A percentile compares a stretch with the other conserved stretches of the same genome.
phyloP scores from a whole-genome alignment of 2,888 invertebrate genomes.

The Ectemnius continuus region DNA sequence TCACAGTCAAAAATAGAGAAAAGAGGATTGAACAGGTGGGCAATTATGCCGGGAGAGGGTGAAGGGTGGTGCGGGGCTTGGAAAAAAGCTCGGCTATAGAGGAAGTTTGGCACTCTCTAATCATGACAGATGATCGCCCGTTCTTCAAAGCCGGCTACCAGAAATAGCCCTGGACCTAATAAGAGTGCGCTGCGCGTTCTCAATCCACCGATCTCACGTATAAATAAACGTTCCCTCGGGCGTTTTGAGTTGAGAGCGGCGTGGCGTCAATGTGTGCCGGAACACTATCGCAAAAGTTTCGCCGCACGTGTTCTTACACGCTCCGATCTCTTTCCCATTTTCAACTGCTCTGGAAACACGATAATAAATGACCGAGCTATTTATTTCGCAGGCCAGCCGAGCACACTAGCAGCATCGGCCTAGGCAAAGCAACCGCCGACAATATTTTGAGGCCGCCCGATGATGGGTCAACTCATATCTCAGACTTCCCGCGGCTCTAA shows the following conservation, averaged over 20 bases:
- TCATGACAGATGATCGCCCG: slow-evolving; percentile 22
- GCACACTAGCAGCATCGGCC: too few species aligned
- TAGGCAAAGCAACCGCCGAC: background rate
- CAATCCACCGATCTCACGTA: slow-evolving; percentile 21
- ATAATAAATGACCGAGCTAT: slow-evolving; percentile 29
- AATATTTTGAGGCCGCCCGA: slow-evolving; percentile 5
- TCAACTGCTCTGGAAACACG: background rate
- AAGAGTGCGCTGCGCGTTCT: slow-evolving; percentile 14
- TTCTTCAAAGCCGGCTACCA: slow-evolving; percentile 7
- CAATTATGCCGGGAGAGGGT: too few species aligned
- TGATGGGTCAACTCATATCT: too few species aligned
- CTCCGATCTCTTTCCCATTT: too few species aligned
- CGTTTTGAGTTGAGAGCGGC: background rate
- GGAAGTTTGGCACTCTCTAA: background rate
- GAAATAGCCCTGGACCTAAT: slow-evolving; percentile 22
- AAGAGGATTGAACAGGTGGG: too few species aligned
- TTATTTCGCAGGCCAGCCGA: slow-evolving; percentile 16
- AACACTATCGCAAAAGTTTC: too few species aligned
- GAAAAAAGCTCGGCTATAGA: background rate
- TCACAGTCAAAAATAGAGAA: too few species aligned
- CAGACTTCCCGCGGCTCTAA: background rate
- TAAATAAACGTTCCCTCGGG: slow-evolving; percentile 40
- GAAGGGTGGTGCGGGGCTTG: too few species aligned
- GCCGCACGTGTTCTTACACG: slow-evolving; percentile 7
- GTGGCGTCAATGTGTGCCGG: background rate